Evolutionary conservation across 2,888 invertebrate genomes (phyloP).

Genomic region (Polyploca ridens): DNA sequence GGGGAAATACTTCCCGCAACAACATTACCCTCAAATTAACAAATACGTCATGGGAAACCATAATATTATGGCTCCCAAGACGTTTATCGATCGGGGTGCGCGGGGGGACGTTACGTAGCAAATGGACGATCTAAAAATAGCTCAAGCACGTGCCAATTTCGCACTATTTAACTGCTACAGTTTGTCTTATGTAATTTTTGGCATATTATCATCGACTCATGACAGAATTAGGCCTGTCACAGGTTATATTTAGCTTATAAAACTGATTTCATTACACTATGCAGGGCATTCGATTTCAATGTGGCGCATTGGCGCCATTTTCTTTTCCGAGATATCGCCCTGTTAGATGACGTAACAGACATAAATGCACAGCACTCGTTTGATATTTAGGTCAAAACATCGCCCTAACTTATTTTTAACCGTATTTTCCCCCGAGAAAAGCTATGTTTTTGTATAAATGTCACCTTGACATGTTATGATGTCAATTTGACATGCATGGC

Average conservation of each 20-base stretch:
- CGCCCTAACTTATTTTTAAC: slow-evolving; percentile 42
- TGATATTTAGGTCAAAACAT: slow-evolving; percentile 30
- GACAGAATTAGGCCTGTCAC: slow-evolving; percentile 10
- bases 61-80: slow-evolving; percentile 13
- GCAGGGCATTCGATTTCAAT: slow-evolving; percentile 28
- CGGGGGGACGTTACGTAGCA: slow-evolving; percentile 44
- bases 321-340: slow-evolving; percentile 67
- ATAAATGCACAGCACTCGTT: slow-evolving; percentile 49
- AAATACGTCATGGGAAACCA: slow-evolving; percentile 5
- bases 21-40: slow-evolving; percentile 16
- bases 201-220: slow-evolving; percentile 10
- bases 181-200: slow-evolving; percentile 32
- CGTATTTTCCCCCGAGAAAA: slow-evolving; percentile 54
- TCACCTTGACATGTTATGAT: slow-evolving; percentile 82
- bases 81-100: slow-evolving; percentile 53
- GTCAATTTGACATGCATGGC: slow-evolving; percentile 84
- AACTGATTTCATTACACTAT: slow-evolving; percentile 1
- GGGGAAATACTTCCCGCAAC: slow-evolving; percentile 26
- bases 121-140: slow-evolving; percentile 72
- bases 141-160: slow-evolving; percentile 68
- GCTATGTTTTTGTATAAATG: slow-evolving; percentile 79
- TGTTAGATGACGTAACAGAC: slow-evolving; percentile 76
- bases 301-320: slow-evolving; percentile 81
- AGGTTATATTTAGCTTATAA: not conserved
- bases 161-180: slow-evolving; percentile 21